Evolutionary conservation across 2,797 vertebrate genomes (phyloP).

Genomic region (Fistularia tabacaria): DNA sequence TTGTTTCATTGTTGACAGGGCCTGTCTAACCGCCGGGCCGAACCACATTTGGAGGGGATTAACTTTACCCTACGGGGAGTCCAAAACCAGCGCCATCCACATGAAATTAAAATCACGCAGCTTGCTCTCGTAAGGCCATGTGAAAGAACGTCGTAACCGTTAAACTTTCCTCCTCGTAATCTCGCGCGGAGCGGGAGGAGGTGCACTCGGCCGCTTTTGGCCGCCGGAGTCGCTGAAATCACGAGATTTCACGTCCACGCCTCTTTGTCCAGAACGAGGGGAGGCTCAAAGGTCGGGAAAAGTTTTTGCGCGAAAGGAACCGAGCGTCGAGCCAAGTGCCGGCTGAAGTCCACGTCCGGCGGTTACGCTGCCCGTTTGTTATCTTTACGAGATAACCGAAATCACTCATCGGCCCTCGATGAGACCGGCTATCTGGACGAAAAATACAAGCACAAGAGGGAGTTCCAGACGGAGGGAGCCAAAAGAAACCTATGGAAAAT

Average conservation of each 20-base stretch:
- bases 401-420: too few species aligned
- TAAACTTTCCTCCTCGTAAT: constrained; percentile 53
- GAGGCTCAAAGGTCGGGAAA: constrained; percentile 48
- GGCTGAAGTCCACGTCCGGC: constrained; percentile 32
- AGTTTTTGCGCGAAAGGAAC: too few species aligned
- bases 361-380: too few species aligned
- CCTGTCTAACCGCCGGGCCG: not conserved
- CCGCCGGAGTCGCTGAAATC: constrained; percentile 30
- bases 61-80: constrained; percentile 17
- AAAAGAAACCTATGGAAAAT: constrained; percentile 4
- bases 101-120: constrained; percentile 44
- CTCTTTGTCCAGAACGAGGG: constrained; percentile 31
- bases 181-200: constrained; percentile 43
- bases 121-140: constrained; percentile 47
- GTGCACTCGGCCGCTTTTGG: constrained; percentile 51
- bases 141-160: constrained; percentile 49
- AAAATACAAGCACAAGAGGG: constrained; percentile 1
- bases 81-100: constrained; percentile 40
- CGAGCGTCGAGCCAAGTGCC: constrained; percentile 45
- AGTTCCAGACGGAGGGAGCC: not conserved
- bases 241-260: constrained; percentile 30
- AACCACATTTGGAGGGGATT: constrained; percentile 30
- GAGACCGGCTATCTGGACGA: not conserved
- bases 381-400: constrained; percentile 26
- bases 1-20: constrained; percentile 36